Base-by-base conservation (phyloP, 2,113 vertebrate genomes). In the Albula goreensis region DNA sequence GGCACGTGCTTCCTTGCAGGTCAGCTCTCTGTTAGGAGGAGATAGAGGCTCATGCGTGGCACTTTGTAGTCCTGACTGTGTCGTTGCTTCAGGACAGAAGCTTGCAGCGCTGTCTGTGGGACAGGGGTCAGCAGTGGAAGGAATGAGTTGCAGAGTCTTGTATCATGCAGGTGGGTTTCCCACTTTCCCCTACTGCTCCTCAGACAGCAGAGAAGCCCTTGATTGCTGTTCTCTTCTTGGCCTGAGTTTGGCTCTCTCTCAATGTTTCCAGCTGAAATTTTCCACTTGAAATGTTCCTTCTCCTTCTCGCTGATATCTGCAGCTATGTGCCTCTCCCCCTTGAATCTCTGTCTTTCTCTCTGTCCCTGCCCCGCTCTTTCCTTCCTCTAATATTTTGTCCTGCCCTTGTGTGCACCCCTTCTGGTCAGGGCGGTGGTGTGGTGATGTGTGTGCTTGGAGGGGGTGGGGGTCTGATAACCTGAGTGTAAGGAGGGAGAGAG, bases 331-430 rank as follows among this genome's bases (percentile, higher is more conserved):
- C 49, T 52, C 60, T 66, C 17, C 19, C 60, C 7, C 60, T 66
- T 19, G 17, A 22, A 17, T 52, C 51, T 70, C 17, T 60, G 13
- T 63, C 31, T 49, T 41, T 63, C 74, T 78, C 82, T 86, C 85
- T 83, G 87, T 89, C 88, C 87, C 89, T 88, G 89, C 84, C 87
- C 85, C 87, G 90, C 87, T 90, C 85, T 87, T 91, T 89, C 91
- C 92, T 50, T 86, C 92, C 92, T 90, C 91, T 87, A 82, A 22
- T 13, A 85, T 63, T 12, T 87, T 53, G 6, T 49, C 79, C 57
- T 80, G 78, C 86, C 85, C 86, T 85, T 82, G 84, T 56, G 88
- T 13, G 51, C 51, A 19, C 49, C 6, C 80, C 50, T 15, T 87
- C 92, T 91, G 92, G 86, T 87, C 80, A 85, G 85, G 3, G 19